Percentiles rank a stretch among this genome's conserved stretches.
Evolutionary conservation across 1,140 invertebrate genomes (phyloP).

Genomic region (Meloidogyne floridensis): DNA sequence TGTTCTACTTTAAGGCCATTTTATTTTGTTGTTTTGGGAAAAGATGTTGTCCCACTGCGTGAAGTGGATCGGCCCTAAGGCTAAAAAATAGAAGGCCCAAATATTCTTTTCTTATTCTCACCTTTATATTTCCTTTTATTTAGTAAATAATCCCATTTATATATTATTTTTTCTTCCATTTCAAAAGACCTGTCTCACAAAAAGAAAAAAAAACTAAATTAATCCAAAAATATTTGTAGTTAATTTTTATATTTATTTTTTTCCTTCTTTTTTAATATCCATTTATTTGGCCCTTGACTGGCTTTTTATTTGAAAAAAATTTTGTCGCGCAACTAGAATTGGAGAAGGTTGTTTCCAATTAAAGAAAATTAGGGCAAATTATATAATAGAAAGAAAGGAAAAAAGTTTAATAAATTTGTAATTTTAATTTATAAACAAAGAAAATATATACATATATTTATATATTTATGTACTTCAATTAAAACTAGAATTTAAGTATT

Average conservation of each 20-base stretch:
- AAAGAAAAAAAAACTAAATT: background rate
- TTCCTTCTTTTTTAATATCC: too few relatives aligned
- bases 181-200: background rate
- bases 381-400: too few relatives aligned
- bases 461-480: too few relatives aligned
- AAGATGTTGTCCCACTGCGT: background rate
- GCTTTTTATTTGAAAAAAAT: background rate
- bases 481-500: too few relatives aligned
- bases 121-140: too few relatives aligned
- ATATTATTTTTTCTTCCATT: background rate
- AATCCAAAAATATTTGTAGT: background rate
- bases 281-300: background rate
- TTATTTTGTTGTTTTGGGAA: background rate
- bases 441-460: too few relatives aligned
- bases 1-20: constrained; percentile 6
- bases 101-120: too few relatives aligned
- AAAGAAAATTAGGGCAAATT: too few relatives aligned
- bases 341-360: too few relatives aligned
- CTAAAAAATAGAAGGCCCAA: background rate
- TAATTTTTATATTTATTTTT: too few relatives aligned
- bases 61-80: background rate
- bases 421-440: too few relatives aligned
- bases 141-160: background rate
- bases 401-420: too few relatives aligned
- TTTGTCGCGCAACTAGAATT: background rate